Evolutionary conservation across 2,888 invertebrate species (phyloP).

Genomic region (Drosophila anceps): DNA sequence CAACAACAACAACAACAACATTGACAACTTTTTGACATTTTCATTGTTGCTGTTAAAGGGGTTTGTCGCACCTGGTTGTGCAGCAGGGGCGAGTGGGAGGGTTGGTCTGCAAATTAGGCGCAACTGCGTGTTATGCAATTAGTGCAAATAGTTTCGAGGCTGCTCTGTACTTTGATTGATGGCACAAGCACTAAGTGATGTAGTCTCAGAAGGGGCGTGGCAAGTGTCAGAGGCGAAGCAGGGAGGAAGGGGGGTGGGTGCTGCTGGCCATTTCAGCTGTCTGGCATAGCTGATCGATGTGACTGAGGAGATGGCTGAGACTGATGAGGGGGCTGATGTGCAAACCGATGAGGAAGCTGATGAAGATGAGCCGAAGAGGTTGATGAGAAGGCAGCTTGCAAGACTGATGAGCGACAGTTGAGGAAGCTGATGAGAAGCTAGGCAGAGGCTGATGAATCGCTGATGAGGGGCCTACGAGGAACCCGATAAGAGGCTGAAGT

Average conservation of each 20-base stretch:
- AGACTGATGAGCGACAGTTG: neutral
- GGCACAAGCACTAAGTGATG: slow-evolving; percentile 41
- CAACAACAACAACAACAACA: no score
- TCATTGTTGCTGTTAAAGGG: slow-evolving; percentile 53
- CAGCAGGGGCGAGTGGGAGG: neutral
- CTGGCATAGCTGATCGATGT: slow-evolving; percentile 43
- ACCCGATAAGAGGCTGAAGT: neutral
- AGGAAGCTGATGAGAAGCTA: neutral
- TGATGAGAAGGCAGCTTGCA: neutral
- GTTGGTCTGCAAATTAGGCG: slow-evolving; percentile 59
- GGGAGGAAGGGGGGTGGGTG: neutral
- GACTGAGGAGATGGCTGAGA: neutral
- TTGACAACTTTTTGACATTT: slow-evolving; percentile 17
- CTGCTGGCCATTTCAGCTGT: neutral
- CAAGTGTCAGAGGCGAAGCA: neutral
- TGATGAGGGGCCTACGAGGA: neutral
- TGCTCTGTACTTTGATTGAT: slow-evolving; percentile 63
- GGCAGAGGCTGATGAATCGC: neutral
- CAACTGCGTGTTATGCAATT: slow-evolving; percentile 59
- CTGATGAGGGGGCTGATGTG: neutral
- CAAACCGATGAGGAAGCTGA: no score
- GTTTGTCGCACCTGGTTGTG: slow-evolving; percentile 39
- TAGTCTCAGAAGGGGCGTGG: neutral
- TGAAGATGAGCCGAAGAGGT: neutral
- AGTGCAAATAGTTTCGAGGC: slow-evolving; percentile 66